Percentiles rank a stretch among this genome's conserved stretches.
Evolutionary conservation across 2,113 vertebrate genomes (phyloP).

Genomic region (Caretta caretta): DNA sequence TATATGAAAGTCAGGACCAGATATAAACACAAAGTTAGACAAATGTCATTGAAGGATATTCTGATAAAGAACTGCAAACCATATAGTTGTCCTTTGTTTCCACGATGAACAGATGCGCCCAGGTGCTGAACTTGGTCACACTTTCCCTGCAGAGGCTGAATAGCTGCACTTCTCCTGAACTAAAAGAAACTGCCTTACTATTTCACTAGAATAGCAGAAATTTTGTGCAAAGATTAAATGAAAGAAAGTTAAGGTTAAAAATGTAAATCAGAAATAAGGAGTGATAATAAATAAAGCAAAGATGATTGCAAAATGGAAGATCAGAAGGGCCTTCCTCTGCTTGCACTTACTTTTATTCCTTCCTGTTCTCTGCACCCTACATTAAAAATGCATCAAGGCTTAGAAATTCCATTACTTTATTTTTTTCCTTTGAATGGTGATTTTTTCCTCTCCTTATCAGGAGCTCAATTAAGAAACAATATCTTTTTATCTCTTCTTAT

Average conservation of each 20-base stretch:
- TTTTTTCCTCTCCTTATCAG: background rate
- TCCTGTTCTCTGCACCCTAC: background rate
- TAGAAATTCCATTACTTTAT: background rate
- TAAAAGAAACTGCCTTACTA: background rate
- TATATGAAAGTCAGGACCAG: constrained; percentile 1
- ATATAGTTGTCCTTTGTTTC: background rate
- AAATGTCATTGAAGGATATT: background rate
- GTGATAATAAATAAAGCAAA: background rate
- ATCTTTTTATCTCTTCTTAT: background rate
- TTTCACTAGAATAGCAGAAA: background rate
- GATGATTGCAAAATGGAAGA: background rate
- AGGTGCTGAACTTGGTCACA: background rate
- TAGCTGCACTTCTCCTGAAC: background rate
- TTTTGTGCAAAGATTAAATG: background rate
- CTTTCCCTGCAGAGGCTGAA: background rate
- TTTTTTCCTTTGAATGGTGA: background rate
- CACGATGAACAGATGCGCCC: background rate
- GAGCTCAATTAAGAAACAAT: background rate
- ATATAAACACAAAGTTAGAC: background rate
- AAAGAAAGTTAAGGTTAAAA: background rate
- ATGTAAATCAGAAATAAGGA: background rate
- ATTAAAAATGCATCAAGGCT: background rate
- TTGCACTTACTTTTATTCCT: background rate
- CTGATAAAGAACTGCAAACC: background rate
- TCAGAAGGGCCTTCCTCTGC: background rate